These are phyloP conservation scores for Leptopterna dolabrata DNA, from an alignment of 2,888 invertebrate genomes.

Conservation along the genomic window DNA sequence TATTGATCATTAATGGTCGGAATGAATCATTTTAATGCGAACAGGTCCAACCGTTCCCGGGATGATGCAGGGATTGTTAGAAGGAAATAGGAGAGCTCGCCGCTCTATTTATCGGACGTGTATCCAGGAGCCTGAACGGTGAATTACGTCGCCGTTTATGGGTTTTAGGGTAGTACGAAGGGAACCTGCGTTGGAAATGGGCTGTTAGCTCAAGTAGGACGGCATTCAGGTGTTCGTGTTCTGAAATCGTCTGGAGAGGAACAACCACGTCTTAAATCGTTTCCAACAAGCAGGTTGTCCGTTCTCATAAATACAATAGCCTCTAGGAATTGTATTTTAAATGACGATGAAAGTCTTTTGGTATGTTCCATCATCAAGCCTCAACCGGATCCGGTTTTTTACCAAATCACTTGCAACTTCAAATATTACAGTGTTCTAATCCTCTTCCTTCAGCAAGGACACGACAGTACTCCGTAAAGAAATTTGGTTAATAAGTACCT, in stretches of 20 bases:
- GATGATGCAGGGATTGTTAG: slow-evolving; percentile 6
- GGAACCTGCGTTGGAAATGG: not conserved
- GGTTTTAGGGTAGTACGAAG: not conserved
- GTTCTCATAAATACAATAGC: no score
- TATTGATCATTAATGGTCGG: slow-evolving; percentile 40
- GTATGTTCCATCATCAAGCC: no score
- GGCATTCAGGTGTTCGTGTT: not conserved
- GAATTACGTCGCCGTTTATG: slow-evolving; percentile 21
- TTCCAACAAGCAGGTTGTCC: no score
- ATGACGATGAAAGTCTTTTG: no score
- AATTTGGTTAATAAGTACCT: no score
- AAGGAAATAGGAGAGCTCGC: not conserved
- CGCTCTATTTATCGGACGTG: slow-evolving; percentile 19
- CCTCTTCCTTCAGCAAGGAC: no score
- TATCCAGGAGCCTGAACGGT: not conserved
- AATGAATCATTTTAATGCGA: slow-evolving; percentile 45
- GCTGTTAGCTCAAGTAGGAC: not conserved
- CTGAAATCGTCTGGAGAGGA: not conserved
- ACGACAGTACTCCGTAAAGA: no score
- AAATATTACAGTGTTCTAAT: no score
- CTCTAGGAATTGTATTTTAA: no score
- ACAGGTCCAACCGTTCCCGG: not conserved
- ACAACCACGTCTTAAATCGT: no score
- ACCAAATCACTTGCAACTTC: no score
- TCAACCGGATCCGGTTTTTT: no score